Conservation (phyloP, 2,888 invertebrate genomes). For the Biston stratarius region DNA sequence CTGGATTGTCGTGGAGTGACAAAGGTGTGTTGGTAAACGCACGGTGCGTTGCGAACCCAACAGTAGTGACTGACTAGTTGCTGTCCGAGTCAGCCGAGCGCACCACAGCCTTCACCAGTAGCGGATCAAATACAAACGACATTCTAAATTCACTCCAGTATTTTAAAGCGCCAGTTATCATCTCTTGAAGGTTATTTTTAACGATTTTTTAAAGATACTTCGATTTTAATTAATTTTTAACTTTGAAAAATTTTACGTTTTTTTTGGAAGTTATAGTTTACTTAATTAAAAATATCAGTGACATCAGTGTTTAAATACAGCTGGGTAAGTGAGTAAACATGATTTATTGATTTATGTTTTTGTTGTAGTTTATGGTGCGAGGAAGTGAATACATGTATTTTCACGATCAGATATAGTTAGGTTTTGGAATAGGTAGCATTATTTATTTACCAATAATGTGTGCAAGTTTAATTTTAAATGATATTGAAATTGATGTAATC, state of each 20-base stretch:
- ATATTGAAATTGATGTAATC: too few species aligned
- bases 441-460: too few species aligned
- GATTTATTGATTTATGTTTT: neutral
- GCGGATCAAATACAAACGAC: neutral
- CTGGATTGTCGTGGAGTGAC: conserved; percentile 3
- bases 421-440: too few species aligned
- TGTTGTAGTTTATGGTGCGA: neutral
- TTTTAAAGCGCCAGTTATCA: neutral
- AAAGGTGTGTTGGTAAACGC: neutral
- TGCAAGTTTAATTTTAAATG: too few species aligned
- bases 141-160: neutral
- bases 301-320: conserved; percentile 5
- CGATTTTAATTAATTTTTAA: neutral
- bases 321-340: neutral
- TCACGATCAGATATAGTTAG: too few species aligned
- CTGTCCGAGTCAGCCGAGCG: conserved; percentile 8
- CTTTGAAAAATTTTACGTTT: neutral
- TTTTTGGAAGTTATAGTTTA: neutral
- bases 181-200: neutral
- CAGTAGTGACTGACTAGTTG: neutral
- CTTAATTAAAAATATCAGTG: conserved; percentile 2
- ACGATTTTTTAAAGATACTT: neutral
- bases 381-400: too few species aligned
- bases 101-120: neutral
- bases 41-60: neutral